Evolutionary conservation across 2,113 vertebrate genomes (phyloP).

Genomic region (Procavia capensis): DNA sequence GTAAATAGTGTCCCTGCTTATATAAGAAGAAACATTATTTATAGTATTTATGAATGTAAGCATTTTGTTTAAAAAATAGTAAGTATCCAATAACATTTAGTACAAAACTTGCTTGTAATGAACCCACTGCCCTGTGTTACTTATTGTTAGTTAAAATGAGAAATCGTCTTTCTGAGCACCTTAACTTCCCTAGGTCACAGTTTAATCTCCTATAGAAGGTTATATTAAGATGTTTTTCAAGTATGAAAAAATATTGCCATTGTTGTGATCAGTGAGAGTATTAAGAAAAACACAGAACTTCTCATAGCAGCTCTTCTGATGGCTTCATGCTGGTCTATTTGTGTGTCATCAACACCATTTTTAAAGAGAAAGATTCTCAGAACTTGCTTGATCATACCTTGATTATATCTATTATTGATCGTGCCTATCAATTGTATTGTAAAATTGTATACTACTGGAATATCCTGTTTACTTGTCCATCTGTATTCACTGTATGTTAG

Average conservation of each 20-base stretch:
- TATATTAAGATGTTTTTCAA: neutral
- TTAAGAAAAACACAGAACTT: neutral
- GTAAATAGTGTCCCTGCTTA: constrained; percentile 59
- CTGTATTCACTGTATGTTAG: neutral
- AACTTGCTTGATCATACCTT: neutral
- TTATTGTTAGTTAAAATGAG: neutral
- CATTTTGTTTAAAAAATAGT: neutral
- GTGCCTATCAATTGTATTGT: neutral
- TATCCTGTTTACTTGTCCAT: neutral
- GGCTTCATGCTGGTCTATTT: neutral
- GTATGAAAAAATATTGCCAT: neutral
- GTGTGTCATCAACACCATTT: neutral
- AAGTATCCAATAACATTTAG: neutral
- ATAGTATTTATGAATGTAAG: neutral
- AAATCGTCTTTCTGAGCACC: neutral
- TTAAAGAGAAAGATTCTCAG: neutral
- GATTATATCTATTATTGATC: neutral
- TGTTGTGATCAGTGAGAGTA: neutral
- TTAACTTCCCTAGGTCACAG: neutral
- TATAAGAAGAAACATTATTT: constrained; percentile 44
- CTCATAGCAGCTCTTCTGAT: neutral
- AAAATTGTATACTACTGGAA: neutral
- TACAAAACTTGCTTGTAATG: too few species aligned
- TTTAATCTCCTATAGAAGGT: neutral
- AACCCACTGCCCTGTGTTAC: rapidly evolving